Evolutionary conservation across 2,888 invertebrate species (phyloP).

Genomic region (Philereme vetulata): DNA sequence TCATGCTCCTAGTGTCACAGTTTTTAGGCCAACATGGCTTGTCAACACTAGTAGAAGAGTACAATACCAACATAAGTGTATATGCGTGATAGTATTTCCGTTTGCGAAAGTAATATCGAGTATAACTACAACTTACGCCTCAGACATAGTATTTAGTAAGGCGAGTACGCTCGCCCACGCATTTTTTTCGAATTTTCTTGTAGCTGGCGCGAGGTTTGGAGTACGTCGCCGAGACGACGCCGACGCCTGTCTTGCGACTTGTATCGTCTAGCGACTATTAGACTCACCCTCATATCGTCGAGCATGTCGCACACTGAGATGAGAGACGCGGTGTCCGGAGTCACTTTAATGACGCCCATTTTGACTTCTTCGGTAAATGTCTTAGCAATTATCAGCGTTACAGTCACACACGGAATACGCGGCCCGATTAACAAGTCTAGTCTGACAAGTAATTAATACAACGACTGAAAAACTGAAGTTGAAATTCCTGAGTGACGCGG

Average conservation of each 20-base stretch:
- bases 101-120: too few species aligned
- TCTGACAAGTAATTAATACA: slow-evolving; percentile 48
- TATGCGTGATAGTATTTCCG: too few species aligned
- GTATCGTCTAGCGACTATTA: neutral
- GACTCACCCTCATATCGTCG: slow-evolving; percentile 80
- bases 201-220: slow-evolving; percentile 38
- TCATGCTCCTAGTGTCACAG: too few species aligned
- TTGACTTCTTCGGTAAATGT: slow-evolving; percentile 32
- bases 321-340: slow-evolving; percentile 71
- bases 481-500: slow-evolving; percentile 58
- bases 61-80: too few species aligned
- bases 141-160: too few species aligned
- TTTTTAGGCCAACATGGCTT: too few species aligned
- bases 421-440: slow-evolving; percentile 63
- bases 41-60: too few species aligned
- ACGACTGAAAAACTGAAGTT: slow-evolving; percentile 44
- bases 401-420: slow-evolving; percentile 64
- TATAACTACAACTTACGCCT: too few species aligned
- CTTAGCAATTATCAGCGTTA: neutral
- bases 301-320: slow-evolving; percentile 78
- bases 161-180: slow-evolving; percentile 51
- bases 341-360: slow-evolving; percentile 79
- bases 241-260: neutral
- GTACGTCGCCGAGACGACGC: neutral
- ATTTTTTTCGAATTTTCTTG: slow-evolving; percentile 60